Percentiles rank a stretch among this genome's conserved stretches.
phyloP scores from a whole-genome alignment of 2,113 vertebrate genomes.

The Otolemur garnettii region DNA sequence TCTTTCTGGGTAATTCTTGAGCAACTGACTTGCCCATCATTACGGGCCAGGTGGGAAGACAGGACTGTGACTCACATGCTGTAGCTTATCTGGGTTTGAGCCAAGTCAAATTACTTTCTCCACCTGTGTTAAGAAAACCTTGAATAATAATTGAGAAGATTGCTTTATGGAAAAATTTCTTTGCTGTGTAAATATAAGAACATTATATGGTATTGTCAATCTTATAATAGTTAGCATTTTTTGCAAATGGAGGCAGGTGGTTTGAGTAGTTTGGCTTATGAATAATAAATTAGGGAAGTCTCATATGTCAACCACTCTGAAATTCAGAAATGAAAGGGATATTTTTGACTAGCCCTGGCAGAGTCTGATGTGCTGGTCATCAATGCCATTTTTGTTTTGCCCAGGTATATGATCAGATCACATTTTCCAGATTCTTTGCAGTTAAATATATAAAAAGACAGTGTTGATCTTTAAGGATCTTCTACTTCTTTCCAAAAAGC shows the following conservation, averaged over 20 bases:
- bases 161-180: not conserved
- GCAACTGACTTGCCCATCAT: too few species aligned
- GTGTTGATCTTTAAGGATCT: not conserved
- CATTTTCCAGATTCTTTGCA: not conserved
- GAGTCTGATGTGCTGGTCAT: not conserved
- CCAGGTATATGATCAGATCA: rapidly evolving
- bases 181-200: not conserved
- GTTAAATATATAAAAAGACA: not conserved
- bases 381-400: not conserved
- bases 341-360: not conserved
- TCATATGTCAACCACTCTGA: not conserved
- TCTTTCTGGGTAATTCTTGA: not conserved
- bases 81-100: not conserved
- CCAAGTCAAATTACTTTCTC: not conserved
- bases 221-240: not conserved
- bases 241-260: not conserved
- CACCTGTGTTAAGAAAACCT: not conserved
- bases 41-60: rapidly evolving
- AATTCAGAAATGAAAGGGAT: not conserved
- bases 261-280: not conserved
- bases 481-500: too few species aligned
- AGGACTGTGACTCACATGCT: not conserved
- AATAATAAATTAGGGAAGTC: not conserved
- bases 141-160: not conserved
- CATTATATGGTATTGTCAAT: not conserved